Percentiles rank a stretch among this genome's conserved stretches.
phyloP scores from a whole-genome alignment of 2,797 vertebrate genomes.

The Spinus olivaceus region DNA sequence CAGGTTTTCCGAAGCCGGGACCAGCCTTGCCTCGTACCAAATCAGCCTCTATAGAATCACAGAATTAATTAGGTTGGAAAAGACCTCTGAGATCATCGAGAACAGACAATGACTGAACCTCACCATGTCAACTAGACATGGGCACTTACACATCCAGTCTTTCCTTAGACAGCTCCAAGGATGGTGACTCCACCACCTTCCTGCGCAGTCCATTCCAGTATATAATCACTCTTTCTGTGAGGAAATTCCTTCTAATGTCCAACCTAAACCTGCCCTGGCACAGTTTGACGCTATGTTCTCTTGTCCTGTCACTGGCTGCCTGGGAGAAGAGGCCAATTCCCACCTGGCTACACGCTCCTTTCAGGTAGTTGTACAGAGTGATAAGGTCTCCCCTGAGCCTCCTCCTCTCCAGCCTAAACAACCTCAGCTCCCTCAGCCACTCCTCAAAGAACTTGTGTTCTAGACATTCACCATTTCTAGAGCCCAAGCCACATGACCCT shows the following conservation, averaged over 20 bases:
- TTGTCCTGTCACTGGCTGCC: background rate
- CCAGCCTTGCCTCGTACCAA: rapidly evolving
- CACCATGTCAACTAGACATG: background rate
- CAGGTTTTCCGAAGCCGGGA: rapidly evolving
- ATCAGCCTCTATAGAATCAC: background rate
- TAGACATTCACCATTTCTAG: background rate
- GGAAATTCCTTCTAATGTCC: background rate
- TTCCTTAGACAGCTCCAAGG: background rate
- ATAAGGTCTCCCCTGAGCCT: background rate
- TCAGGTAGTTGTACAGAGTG: background rate
- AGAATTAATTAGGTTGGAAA: background rate
- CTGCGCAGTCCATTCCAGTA: background rate
- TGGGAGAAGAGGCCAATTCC: background rate
- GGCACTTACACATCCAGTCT: background rate
- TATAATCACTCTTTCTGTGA: background rate
- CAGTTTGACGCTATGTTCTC: background rate
- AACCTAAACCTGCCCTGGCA: background rate
- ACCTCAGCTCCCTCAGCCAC: background rate
- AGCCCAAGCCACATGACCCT: rapidly evolving
- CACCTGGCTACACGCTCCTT: background rate
- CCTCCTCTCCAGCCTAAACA: background rate
- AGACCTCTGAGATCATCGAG: background rate
- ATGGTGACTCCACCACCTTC: background rate
- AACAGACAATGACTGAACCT: background rate
- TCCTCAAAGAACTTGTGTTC: background rate